Evolutionary conservation across 2,797 vertebrate genomes (phyloP).

Genomic region (Heteromormyrus szaboi): DNA sequence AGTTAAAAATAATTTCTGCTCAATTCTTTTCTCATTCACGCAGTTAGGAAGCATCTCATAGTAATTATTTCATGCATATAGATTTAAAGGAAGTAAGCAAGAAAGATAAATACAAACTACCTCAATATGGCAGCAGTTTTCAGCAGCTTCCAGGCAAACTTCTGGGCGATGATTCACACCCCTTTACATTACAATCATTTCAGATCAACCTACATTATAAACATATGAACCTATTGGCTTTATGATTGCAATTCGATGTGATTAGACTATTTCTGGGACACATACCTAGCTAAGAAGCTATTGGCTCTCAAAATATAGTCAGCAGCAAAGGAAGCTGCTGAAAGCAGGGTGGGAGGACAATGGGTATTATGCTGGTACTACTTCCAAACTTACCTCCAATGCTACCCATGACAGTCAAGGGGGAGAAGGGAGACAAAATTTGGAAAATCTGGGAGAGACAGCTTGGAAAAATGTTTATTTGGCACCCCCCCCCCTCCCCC

Average conservation of each 20-base stretch:
- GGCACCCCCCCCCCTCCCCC: constrained; percentile 21
- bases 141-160: not conserved
- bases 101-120: not conserved
- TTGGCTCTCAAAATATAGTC: not conserved
- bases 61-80: not conserved
- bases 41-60: not conserved
- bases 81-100: not conserved
- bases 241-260: not conserved
- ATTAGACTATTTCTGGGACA: not conserved
- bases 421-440: not conserved
- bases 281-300: not conserved
- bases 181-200: not conserved
- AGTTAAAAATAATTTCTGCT: not conserved
- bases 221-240: not conserved
- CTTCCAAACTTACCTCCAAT: not conserved
- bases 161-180: not conserved
- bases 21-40: not conserved
- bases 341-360: not conserved
- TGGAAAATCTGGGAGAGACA: not conserved
- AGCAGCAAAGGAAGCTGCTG: not conserved
- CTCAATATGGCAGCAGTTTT: not conserved
- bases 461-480: not conserved
- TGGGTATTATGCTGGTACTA: not conserved
- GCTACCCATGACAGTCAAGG: not conserved
- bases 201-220: not conserved